Evolutionary conservation across 2,797 vertebrate species (phyloP), one percentile per base, ranked within the genome.

Genomic region (Chiroxiphia lanceolata): DNA sequence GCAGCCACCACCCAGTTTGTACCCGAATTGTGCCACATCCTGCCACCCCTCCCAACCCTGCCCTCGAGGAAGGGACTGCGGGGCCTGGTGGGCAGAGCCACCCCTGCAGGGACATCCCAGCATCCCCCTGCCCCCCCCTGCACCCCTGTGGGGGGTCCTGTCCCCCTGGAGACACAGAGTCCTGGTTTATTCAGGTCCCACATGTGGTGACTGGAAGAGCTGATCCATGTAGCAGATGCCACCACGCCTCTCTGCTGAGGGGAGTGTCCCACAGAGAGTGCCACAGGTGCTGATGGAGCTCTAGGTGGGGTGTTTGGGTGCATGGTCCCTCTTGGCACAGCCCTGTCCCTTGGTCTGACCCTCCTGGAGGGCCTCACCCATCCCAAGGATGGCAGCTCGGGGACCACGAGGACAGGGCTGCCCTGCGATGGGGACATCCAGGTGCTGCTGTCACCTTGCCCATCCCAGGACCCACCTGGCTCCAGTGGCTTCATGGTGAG

Each of bases 401-500:
- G 45, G 48, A 38, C 38, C 50, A 11, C 0, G 3, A 38, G 59
- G 79, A 40, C 0, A 0, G 23, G 19, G 4, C 38, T 48, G 10
- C 18, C 16, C 50, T 29, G 47, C 47, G 25, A 3, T 63, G n/a
- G 47, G 51, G 36, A 59, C 68, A 56, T 34, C 45, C 42, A 9
- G 50, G 22, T 51, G 50, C 45, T 78, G 72, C 25, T 82, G 44
- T n/a, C 83, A 36, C 82, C 51, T 40, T 19, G 10, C 4, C 75
- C 36, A 4, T 13, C 29, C 56, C 9, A 4, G 61, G 56, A 27
- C 10, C 5, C 48, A 34, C 15, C 56, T 2, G 0, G 33, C 64
- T 44, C n/a, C 2, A 0, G 56, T 4, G 9, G 54, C 47, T 61
- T 71, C 2, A 0, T 34, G 7, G 2, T 0, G 4, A 64, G 87